Evolutionary conservation across 2,888 invertebrate genomes (phyloP).

Genomic region (Amiota mariae): DNA sequence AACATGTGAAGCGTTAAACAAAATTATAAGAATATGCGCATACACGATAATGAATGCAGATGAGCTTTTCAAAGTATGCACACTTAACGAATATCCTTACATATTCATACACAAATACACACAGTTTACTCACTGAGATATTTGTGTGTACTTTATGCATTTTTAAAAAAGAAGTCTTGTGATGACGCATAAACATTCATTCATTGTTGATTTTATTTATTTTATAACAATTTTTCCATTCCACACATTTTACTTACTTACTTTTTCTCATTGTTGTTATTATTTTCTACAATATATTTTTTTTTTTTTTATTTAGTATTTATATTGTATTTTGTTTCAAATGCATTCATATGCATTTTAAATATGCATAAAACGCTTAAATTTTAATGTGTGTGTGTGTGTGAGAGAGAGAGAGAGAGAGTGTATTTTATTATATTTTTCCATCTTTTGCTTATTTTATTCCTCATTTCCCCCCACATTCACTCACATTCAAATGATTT

Average conservation of each 20-base stretch:
- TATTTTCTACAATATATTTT: constrained; percentile 2
- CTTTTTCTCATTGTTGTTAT: constrained; percentile 20
- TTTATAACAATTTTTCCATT: no score
- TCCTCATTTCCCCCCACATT: no score
- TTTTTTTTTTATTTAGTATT: not conserved
- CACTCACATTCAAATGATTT: no score
- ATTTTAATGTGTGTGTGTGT: constrained; percentile 56
- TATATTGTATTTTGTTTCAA: constrained; percentile 58
- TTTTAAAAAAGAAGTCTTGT: no score
- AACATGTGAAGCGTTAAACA: no score
- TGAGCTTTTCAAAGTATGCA: not conserved
- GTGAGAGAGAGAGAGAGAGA: no score
- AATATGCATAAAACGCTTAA: constrained; percentile 59
- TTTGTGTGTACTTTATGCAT: not conserved
- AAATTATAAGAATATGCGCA: no score
- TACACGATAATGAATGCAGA: no score
- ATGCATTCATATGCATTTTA: constrained; percentile 49
- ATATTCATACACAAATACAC: not conserved
- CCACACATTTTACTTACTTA: no score
- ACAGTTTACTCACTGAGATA: not conserved
- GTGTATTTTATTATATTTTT: not conserved
- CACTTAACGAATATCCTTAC: not conserved
- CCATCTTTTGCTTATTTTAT: no score
- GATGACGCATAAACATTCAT: no score
- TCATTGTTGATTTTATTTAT: no score